Percentiles rank a stretch among this genome's conserved stretches.
Evolutionary conservation across 2,797 vertebrate species (phyloP).

Genomic region (Xerus rutilus): DNA sequence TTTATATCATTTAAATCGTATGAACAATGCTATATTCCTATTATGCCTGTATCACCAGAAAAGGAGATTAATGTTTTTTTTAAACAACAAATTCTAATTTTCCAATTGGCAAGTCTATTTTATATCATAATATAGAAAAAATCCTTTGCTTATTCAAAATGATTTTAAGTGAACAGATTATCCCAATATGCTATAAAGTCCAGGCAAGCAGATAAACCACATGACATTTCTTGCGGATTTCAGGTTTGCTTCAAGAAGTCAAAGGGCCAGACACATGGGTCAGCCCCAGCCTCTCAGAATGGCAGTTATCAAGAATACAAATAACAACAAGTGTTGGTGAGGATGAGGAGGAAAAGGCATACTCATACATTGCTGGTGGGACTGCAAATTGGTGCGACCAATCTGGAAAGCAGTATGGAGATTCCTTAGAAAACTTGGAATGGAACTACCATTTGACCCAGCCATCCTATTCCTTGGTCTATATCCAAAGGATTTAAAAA

Average conservation of each 20-base stretch:
- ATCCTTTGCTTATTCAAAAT: not conserved
- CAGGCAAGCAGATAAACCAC: not conserved
- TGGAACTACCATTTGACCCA: too few relatives aligned
- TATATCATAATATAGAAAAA: not conserved
- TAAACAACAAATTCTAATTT: too few relatives aligned
- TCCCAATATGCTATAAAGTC: not conserved
- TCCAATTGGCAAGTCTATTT: too few relatives aligned
- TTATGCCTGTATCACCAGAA: not conserved
- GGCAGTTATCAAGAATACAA: too few relatives aligned
- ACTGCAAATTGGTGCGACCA: too few relatives aligned
- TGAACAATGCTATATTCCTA: not conserved
- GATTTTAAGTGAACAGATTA: not conserved
- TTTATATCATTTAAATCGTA: constrained; percentile 7
- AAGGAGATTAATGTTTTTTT: not conserved
- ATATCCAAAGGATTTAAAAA: too few relatives aligned
- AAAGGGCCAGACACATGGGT: not conserved
- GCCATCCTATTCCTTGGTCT: too few relatives aligned
- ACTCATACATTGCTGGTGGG: too few relatives aligned
- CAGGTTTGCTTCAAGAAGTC: not conserved
- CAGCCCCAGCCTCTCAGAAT: not conserved
- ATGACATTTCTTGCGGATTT: not conserved
- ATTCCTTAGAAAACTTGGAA: too few relatives aligned
- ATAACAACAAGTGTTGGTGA: too few relatives aligned
- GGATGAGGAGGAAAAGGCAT: too few relatives aligned
- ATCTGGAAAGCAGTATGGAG: too few relatives aligned